These are phyloP conservation scores for Pteria penguin DNA, from an alignment of 2,888 invertebrate species.

Conservation along the genomic window DNA sequence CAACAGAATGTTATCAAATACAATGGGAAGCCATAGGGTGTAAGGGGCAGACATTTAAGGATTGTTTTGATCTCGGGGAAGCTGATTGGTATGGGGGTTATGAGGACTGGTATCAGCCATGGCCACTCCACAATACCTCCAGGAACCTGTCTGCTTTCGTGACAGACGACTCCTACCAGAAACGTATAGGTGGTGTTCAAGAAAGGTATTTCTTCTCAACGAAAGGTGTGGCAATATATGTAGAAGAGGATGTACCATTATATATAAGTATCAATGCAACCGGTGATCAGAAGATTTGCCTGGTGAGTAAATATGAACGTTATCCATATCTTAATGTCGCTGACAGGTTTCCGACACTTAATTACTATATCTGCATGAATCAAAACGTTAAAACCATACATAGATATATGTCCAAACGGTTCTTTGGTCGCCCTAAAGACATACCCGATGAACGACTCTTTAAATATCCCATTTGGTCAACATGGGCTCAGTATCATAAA, in stretches of 20 bases:
- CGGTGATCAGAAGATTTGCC: constrained; percentile 56
- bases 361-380: constrained; percentile 65
- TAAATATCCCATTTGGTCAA: constrained; percentile 91
- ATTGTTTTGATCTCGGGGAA: constrained; percentile 60
- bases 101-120: constrained; percentile 88
- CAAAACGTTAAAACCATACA: constrained; percentile 58
- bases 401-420: constrained; percentile 82
- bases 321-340: constrained; percentile 63
- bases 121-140: constrained; percentile 87
- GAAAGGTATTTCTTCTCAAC: constrained; percentile 84
- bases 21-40: constrained; percentile 56
- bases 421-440: constrained; percentile 83
- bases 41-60: constrained; percentile 55
- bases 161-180: constrained; percentile 63
- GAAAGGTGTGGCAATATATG: constrained; percentile 85
- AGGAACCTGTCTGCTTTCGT: constrained; percentile 64
- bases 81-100: constrained; percentile 91
- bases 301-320: constrained; percentile 57
- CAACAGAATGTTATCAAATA: constrained; percentile 57
- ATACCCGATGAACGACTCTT: constrained; percentile 87
- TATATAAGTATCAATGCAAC: constrained; percentile 89
- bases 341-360: constrained; percentile 48
- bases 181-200: constrained; percentile 78
- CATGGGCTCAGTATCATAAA: constrained; percentile 89
- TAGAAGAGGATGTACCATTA: constrained; percentile 85